phyloP scores from a whole-genome alignment of 1,140 invertebrate species.

The Zaprionus davidi region DNA sequence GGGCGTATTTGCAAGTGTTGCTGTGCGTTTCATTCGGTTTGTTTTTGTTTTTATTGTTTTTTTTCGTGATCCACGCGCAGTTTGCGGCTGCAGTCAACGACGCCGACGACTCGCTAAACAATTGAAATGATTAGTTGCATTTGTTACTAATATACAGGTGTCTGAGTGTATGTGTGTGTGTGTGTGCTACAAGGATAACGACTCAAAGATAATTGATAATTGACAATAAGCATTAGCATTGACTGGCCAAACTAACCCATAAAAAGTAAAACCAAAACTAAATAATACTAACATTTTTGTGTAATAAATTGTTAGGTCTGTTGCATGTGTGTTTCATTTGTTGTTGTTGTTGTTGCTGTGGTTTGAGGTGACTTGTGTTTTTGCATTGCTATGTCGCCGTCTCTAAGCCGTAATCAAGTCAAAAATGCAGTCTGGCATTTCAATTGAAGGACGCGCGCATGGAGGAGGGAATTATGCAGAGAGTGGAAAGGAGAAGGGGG shows the following conservation, averaged over 20 bases:
- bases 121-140: constrained; percentile 4
- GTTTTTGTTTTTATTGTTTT: background rate
- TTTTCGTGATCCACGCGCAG: constrained; percentile 16
- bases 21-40: constrained; percentile 1
- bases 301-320: constrained; percentile 27
- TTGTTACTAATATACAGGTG: constrained; percentile 1
- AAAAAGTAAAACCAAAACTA: constrained; percentile 7
- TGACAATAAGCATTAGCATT: background rate
- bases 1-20: constrained; percentile 1
- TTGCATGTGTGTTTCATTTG: constrained; percentile 18
- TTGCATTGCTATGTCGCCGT: background rate
- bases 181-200: background rate
- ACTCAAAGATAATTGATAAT: constrained; percentile 9
- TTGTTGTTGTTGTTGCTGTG: background rate
- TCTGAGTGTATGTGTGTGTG: background rate
- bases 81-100: constrained; percentile 50
- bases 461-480: background rate
- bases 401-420: constrained; percentile 2
- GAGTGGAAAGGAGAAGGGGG: background rate
- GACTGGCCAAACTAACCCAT: constrained; percentile 1
- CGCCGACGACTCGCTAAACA: background rate
- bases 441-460: constrained; percentile 65
- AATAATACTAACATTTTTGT: constrained; percentile 12
- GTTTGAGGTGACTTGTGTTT: constrained; percentile 7
- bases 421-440: constrained; percentile 5